Evolutionary conservation across 2,888 invertebrate genomes (phyloP), one percentile per base, ranked within the genome.

Genomic region (Leistus spinibarbis): DNA sequence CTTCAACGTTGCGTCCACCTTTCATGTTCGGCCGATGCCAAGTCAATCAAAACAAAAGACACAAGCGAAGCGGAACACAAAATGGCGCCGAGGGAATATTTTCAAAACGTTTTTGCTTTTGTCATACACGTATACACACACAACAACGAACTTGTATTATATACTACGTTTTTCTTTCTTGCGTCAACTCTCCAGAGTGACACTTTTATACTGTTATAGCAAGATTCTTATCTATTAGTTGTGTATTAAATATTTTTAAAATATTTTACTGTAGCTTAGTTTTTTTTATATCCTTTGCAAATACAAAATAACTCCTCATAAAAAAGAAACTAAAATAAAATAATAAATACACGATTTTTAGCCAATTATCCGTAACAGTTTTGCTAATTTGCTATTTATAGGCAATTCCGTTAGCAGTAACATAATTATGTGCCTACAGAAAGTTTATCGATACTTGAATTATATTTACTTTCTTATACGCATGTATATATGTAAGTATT

Each of bases 41-140:
- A 69, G 69, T 75, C 75, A 75, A 75, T 75, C 75, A 75, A 75
- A 75, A 75, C 75, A 75, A 75, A 75, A 69, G 69, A 54, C 63
- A 69, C 19, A 68, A 75, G 63, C 63, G 64, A 64, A 75, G 75
- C 68, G 75, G 62, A 69, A 75, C 54, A 69, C 75, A 75, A 75
- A 75, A 75, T 75, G 75, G 75, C 75, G 69, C 63, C 68, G 56
- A 56, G 16, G 40, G 54, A 2, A 20, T 60, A 19, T 60, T 20
- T 60, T 57, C 56, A 54, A 40, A 71, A 54, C 56, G 54, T 56
- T 72, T 27, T 65, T 53, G 23, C 64, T 73, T 73, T 73, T 67
- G 67, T 73, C 54, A 73, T 73, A 73, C 66, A 66, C 72, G 56
- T 65, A 57, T 66, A 23, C 13, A 1, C 1, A 19, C 24, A 40